These are phyloP conservation scores for Cylas formicarius DNA, from an alignment of 1,140 invertebrate genomes.

Conservation along the genomic window DNA sequence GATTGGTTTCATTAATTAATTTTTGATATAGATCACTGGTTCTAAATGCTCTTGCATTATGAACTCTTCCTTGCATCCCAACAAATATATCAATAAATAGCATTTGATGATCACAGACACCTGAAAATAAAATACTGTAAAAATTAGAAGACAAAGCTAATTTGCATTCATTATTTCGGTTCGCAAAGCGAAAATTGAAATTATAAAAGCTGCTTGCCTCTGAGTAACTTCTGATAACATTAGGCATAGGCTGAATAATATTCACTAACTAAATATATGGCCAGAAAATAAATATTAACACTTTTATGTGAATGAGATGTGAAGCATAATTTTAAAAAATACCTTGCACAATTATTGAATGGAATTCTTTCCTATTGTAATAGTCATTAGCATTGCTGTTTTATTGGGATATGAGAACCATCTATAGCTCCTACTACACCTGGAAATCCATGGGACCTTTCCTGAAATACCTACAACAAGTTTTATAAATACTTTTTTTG, in stretches of 20 bases:
- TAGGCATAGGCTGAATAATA: too few species aligned
- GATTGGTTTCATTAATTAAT: conserved; percentile 4
- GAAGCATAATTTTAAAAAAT: too few species aligned
- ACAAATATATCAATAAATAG: conserved; percentile 1
- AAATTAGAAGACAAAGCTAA: neutral
- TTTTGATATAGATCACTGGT: conserved; percentile 7
- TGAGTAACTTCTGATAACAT: too few species aligned
- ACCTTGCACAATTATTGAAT: conserved; percentile 18
- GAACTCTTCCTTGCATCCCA: conserved; percentile 13
- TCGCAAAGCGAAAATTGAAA: too few species aligned
- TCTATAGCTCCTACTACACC: conserved; percentile 14
- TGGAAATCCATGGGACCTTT: conserved; percentile 12
- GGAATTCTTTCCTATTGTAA: conserved; percentile 15
- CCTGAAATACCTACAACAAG: conserved; percentile 9
- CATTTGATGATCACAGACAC: neutral
- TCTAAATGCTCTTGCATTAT: conserved; percentile 16
- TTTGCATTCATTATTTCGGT: too few species aligned
- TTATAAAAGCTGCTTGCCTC: too few species aligned
- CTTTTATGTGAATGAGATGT: too few species aligned
- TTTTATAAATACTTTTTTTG: too few species aligned
- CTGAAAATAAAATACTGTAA: conserved; percentile 3
- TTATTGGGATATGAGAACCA: conserved; percentile 14
- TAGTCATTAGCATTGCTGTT: conserved; percentile 8
- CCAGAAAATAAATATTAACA: too few species aligned
- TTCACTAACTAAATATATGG: too few species aligned